Evolutionary conservation across 2,113 vertebrate genomes (phyloP).

Genomic region (Ochotona princeps): DNA sequence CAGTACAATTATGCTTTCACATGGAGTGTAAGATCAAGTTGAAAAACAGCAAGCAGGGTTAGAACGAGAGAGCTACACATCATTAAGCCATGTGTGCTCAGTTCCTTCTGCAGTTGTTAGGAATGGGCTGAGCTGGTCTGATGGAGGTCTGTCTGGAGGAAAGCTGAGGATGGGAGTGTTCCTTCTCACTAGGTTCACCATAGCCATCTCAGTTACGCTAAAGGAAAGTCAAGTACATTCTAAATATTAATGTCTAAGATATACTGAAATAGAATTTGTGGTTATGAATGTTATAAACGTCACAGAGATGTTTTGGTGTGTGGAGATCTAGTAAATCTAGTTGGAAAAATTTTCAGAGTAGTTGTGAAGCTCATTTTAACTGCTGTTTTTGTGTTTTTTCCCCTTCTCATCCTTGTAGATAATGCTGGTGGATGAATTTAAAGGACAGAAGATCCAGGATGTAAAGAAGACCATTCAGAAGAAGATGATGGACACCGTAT

Average conservation of each 20-base stretch:
- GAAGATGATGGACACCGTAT: constrained; percentile 93
- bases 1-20: constrained; percentile 1
- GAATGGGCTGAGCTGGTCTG: not conserved
- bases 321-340: constrained; percentile 11
- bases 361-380: constrained; percentile 32
- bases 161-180: not conserved
- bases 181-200: not conserved
- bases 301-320: constrained; percentile 6
- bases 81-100: not conserved
- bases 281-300: constrained; percentile 16
- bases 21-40: constrained; percentile 25
- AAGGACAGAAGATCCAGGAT: constrained; percentile 96
- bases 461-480: constrained; percentile 97
- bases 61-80: not conserved
- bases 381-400: not conserved
- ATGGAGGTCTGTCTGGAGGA: not conserved
- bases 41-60: not conserved
- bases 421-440: constrained; percentile 95
- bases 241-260: not conserved
- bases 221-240: not conserved
- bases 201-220: not conserved
- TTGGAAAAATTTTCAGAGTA: not conserved
- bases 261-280: not conserved
- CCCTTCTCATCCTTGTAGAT: constrained; percentile 85
- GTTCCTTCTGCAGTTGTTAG: not conserved